Conservation (phyloP, 2,888 invertebrate species). For the Brachylomia viminalis region DNA sequence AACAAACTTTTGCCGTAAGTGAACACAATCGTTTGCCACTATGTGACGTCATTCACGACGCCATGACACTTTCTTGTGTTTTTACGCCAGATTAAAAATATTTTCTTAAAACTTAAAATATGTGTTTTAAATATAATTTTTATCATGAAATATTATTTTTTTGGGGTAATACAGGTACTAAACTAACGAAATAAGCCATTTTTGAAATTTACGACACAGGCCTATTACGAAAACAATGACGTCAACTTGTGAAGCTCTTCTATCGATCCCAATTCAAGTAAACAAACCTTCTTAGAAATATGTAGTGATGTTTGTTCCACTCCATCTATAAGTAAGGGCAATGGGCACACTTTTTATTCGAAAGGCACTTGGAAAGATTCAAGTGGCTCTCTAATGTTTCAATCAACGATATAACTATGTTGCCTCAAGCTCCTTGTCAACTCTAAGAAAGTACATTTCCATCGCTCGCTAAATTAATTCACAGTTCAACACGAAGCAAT, state of each 20-base stretch:
- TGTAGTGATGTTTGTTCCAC: conserved; percentile 21
- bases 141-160: too few relatives aligned
- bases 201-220: too few relatives aligned
- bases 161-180: too few relatives aligned
- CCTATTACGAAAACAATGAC: too few relatives aligned
- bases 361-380: conserved; percentile 13
- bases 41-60: too few relatives aligned
- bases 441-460: not conserved
- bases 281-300: conserved; percentile 33
- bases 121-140: too few relatives aligned
- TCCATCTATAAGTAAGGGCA: conserved; percentile 7
- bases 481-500: conserved; percentile 1
- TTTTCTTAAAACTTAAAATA: too few relatives aligned
- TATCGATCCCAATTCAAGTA: conserved; percentile 48
- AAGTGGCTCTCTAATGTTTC: conserved; percentile 29
- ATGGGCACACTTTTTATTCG: conserved; percentile 19
- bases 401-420: not conserved
- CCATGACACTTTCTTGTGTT: too few relatives aligned
- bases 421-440: not conserved
- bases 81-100: too few relatives aligned
- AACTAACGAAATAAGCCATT: too few relatives aligned
- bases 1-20: too few relatives aligned
- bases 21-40: too few relatives aligned
- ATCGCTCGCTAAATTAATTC: not conserved
- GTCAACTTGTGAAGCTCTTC: conserved; percentile 37